Conservation (phyloP, 1,140 invertebrate genomes). For the Meloidogyne hapla region DNA sequence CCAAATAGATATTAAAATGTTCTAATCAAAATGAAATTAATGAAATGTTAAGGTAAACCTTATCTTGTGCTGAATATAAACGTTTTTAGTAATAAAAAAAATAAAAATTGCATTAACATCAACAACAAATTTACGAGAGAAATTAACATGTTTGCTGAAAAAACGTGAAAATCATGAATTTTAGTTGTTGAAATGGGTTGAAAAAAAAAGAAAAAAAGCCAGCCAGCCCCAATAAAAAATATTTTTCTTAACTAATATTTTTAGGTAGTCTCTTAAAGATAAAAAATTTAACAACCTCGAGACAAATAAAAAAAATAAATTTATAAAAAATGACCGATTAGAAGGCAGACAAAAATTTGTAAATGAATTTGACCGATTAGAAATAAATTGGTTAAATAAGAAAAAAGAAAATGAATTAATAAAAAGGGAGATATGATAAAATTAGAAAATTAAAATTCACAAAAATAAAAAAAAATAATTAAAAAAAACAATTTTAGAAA, state of each 20-base stretch:
- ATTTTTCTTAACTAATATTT: not conserved
- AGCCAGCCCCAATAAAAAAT: not conserved
- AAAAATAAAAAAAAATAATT: not conserved
- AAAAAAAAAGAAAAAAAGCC: not conserved
- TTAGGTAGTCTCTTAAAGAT: not conserved
- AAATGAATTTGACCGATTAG: conserved; percentile 1
- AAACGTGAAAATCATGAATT: not conserved
- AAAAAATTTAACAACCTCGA: not conserved
- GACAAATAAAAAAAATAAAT: conserved; percentile 2
- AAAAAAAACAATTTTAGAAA: no score
- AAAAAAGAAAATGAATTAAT: not conserved
- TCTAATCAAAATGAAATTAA: no score
- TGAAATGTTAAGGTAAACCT: no score
- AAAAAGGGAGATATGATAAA: not conserved
- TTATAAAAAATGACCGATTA: conserved; percentile 6
- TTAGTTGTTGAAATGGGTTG: not conserved
- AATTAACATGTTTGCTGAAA: not conserved
- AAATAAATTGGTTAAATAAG: not conserved
- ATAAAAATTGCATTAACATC: no score
- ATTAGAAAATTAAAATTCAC: not conserved
- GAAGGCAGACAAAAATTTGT: not conserved
- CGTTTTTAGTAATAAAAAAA: no score
- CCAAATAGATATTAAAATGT: no score
- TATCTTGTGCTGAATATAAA: no score
- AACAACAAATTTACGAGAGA: not conserved